Conservation (phyloP, 1,140 invertebrate genomes). For the Agrypnia vestita region DNA sequence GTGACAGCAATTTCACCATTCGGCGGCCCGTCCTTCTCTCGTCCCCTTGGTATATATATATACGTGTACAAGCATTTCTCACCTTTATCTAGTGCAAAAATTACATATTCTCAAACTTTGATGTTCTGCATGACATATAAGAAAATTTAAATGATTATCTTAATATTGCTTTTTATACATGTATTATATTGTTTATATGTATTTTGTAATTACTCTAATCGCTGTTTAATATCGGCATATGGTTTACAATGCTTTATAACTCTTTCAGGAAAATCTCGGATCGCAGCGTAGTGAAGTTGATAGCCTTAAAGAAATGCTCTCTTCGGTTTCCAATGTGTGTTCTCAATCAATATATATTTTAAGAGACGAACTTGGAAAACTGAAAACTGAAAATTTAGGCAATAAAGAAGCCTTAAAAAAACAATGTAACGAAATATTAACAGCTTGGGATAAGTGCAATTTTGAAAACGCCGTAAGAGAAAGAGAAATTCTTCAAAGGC, state of each 20-base stretch:
- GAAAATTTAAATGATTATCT: background rate
- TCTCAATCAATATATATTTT: constrained; percentile 74
- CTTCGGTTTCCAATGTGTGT: constrained; percentile 70
- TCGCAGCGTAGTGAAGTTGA: constrained; percentile 73
- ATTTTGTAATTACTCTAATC: constrained; percentile 3
- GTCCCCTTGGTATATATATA: background rate
- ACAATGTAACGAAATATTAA: constrained; percentile 73
- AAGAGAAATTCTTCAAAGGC: constrained; percentile 74
- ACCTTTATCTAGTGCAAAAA: background rate
- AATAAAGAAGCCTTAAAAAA: constrained; percentile 73
- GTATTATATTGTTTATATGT: too few species aligned
- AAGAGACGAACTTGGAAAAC: constrained; percentile 75
- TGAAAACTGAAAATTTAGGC: constrained; percentile 72
- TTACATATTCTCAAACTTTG: background rate
- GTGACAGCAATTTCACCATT: constrained; percentile 10
- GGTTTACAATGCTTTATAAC: constrained; percentile 8
- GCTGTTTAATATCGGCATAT: too few species aligned
- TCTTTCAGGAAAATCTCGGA: constrained; percentile 75
- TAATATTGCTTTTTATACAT: background rate
- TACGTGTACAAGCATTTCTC: background rate
- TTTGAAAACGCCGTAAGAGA: constrained; percentile 72
- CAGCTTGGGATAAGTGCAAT: constrained; percentile 73
- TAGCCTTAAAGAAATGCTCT: constrained; percentile 71
- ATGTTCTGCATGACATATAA: background rate
- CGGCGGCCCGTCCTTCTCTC: constrained; percentile 10